Base-by-base conservation (phyloP, 2,888 invertebrate species). In the Drosophila barbarae region DNA sequence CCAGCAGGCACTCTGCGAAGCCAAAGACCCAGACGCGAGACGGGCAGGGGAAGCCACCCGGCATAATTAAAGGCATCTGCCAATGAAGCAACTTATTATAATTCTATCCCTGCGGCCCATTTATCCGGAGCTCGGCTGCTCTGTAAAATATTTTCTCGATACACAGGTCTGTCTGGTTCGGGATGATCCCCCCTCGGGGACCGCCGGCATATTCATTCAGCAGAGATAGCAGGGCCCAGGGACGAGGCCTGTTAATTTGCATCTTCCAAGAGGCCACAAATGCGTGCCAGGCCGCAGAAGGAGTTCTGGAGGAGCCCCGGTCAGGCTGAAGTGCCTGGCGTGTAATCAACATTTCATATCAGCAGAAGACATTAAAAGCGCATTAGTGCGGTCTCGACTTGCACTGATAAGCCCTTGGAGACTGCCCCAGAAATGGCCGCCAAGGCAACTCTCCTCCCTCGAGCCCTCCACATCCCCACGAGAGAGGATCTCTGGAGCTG, bases 331-430 rank as follows among this genome's bases (percentile, higher is more conserved):
- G 70, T 51, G 65, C 41, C 50, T 76, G 72, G 70, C 69, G 74
- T 76, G 80, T 83, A 86, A 88, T 88, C 88, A 87, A 85, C 81
- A 85, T 86, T 87, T 89, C 86, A 87, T 88, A 89, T 89, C 89
- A 87, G 86, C 86, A 85, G 84, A 85, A 85, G 87, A 89, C 89
- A 89, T 88, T 89, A 89, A 89, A 89, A 89, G 89, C 89, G 89
- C 89, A 89, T 89, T 89, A 89, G 89, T 87, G 87, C 80, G 82
- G 80, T 77, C 84, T 76, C 84, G 84, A 76, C 75, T 74, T 63
- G 74, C 68, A 55, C 76, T 76, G 83, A 84, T 77, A 84, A 84
- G 71, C 67, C 66, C 78, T 71, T 67, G 13, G 57, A 70, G 69
- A 70, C 65, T 63, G 63, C 26, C 54, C 61, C 69, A 76, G 64